Evolutionary conservation across 2,797 vertebrate genomes (phyloP).

Genomic region (Fringilla coelebs): DNA sequence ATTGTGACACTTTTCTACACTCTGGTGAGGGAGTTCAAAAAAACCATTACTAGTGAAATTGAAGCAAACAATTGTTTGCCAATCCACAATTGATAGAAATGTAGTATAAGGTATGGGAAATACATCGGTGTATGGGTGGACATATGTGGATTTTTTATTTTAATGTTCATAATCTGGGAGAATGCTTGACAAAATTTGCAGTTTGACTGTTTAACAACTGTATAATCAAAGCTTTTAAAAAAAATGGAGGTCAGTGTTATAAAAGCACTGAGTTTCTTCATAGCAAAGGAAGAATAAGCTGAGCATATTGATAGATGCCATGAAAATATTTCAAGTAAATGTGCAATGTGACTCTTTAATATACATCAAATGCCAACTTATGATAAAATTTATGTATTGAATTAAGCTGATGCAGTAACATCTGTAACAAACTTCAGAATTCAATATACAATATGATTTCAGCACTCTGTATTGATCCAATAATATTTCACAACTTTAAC

Average conservation of each 20-base stretch:
- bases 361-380: background rate
- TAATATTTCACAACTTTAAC: background rate
- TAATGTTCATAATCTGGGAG: background rate
- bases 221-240: background rate
- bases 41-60: background rate
- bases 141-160: background rate
- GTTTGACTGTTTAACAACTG: background rate
- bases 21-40: background rate
- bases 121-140: background rate
- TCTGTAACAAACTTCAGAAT: background rate
- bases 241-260: background rate
- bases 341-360: background rate
- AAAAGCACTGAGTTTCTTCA: background rate
- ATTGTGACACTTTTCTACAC: background rate
- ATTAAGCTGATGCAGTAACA: background rate
- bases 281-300: background rate
- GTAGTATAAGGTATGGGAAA: background rate
- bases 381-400: background rate
- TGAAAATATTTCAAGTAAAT: background rate
- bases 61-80: background rate
- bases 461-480: background rate
- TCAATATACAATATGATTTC: background rate
- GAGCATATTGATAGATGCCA: background rate
- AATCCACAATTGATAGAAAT: background rate
- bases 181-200: background rate